These are phyloP conservation scores for Poecilia latipinna DNA, from an alignment of 2,113 vertebrate genomes.

Conservation along the genomic window DNA sequence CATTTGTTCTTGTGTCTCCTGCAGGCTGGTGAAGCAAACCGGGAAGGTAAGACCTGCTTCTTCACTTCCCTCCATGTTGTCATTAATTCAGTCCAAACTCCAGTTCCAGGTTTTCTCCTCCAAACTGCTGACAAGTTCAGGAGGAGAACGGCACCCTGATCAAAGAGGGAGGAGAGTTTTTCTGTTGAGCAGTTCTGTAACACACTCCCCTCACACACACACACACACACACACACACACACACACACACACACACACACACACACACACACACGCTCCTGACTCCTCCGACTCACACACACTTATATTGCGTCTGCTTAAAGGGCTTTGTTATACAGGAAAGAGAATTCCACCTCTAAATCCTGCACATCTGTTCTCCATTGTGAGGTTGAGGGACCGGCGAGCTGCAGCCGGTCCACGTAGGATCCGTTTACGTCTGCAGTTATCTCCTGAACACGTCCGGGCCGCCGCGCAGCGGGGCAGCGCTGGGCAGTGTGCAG, in stretches of 20 bases:
- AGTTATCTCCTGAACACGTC: conserved; percentile 42
- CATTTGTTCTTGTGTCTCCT: conserved; percentile 32
- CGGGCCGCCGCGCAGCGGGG: conserved; percentile 10
- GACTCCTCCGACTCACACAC: conserved; percentile 27
- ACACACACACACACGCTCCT: conserved; percentile 1
- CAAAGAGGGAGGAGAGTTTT: conserved; percentile 64
- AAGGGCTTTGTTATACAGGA: conserved; percentile 73
- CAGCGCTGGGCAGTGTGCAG: conserved; percentile 13
- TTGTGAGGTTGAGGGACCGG: conserved; percentile 65
- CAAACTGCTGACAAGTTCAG: conserved; percentile 7
- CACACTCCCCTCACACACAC: neutral
- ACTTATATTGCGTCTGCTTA: conserved; percentile 46
- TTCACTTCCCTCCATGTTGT: conserved; percentile 10
- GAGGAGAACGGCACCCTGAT: conserved; percentile 37
- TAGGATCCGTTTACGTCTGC: conserved; percentile 47
- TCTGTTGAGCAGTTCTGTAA: conserved; percentile 49
- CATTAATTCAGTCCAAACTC: neutral
- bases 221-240: conserved; percentile 10
- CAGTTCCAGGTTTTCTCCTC: conserved; percentile 12
- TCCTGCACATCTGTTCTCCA: conserved; percentile 75
- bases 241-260: neutral
- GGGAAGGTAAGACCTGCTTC: conserved; percentile 75
- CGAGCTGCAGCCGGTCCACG: conserved; percentile 60
- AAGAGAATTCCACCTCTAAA: conserved; percentile 64
- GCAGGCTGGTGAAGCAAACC: conserved; percentile 77